Conservation (phyloP, 2,888 invertebrate species). For the Thera obeliscata region DNA sequence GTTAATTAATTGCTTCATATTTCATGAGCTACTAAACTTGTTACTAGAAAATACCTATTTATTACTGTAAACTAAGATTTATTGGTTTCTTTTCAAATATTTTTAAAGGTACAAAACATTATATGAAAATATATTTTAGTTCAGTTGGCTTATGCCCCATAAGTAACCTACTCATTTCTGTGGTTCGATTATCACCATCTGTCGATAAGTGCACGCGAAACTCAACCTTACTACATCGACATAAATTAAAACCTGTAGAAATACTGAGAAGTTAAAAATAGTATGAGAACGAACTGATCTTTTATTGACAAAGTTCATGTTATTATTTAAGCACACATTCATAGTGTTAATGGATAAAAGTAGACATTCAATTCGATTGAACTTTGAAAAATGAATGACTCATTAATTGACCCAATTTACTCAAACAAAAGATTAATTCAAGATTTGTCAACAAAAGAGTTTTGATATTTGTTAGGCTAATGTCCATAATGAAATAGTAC, state of each 20-base stretch:
- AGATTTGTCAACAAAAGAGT: not conserved
- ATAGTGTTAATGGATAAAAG: not conserved
- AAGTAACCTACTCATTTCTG: not conserved
- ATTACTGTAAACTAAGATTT: not conserved
- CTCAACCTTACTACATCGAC: conserved; percentile 1
- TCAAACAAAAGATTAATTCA: not conserved
- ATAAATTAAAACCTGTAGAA: not conserved
- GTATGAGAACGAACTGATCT: not conserved
- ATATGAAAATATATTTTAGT: too few relatives aligned
- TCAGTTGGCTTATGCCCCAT: too few relatives aligned
- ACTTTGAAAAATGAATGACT: not conserved
- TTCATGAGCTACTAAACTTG: too few relatives aligned
- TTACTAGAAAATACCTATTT: too few relatives aligned
- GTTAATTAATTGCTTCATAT: too few relatives aligned
- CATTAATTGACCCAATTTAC: not conserved
- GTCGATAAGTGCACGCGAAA: conserved; percentile 12
- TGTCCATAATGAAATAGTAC: not conserved
- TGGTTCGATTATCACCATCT: conserved; percentile 9
- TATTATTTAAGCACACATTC: too few relatives aligned
- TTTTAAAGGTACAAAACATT: too few relatives aligned
- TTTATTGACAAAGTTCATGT: not conserved
- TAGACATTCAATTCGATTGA: not conserved
- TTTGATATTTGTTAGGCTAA: not conserved
- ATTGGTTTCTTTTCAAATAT: too few relatives aligned
- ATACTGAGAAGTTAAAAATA: not conserved